A percentile compares a stretch with the other conserved stretches of the same genome.
Evolutionary conservation across 2,888 invertebrate genomes (phyloP).

Genomic region (Mythimna pallens): DNA sequence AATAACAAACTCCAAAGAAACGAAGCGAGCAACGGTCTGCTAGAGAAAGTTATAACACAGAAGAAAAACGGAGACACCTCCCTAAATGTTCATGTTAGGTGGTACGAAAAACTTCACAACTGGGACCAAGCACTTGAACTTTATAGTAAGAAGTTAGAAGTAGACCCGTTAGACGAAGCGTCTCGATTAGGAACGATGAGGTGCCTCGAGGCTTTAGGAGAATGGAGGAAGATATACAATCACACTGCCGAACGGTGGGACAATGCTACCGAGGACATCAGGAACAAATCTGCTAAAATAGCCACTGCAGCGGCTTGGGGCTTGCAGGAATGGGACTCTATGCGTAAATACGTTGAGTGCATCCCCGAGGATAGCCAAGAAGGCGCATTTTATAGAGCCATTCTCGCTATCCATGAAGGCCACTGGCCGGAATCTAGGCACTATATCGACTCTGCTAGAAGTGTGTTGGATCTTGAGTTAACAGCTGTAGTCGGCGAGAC

Average conservation of each 20-base stretch:
- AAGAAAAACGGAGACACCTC: constrained; percentile 92
- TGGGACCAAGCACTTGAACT: constrained; percentile 98
- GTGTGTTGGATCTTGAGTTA: constrained; percentile 97
- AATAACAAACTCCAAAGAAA: constrained; percentile 99
- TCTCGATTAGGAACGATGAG: constrained; percentile 98
- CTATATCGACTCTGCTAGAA: constrained; percentile 97
- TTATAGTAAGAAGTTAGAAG: constrained; percentile 94
- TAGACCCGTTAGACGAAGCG: constrained; percentile 93
- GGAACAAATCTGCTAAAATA: constrained; percentile 94
- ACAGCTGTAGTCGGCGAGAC: constrained; percentile 99
- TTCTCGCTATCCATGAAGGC: constrained; percentile 96
- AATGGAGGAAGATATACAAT: constrained; percentile 97
- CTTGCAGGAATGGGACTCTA: constrained; percentile 97
- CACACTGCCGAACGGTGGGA: constrained; percentile 93
- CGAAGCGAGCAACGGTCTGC: constrained; percentile 98
- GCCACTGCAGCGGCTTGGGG: constrained; percentile 99
- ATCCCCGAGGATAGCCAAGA: constrained; percentile 98
- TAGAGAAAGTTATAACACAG: constrained; percentile 96
- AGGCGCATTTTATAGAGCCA: constrained; percentile 98
- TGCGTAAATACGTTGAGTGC: constrained; percentile 96
- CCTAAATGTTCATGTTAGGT: constrained; percentile 92
- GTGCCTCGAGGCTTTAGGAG: constrained; percentile 98
- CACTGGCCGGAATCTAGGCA: constrained; percentile 93
- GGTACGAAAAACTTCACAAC: constrained; percentile 99
- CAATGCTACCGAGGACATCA: constrained; percentile 87